Evolutionary conservation across 2,113 vertebrate species (phyloP).

Genomic region (Martes martes): DNA sequence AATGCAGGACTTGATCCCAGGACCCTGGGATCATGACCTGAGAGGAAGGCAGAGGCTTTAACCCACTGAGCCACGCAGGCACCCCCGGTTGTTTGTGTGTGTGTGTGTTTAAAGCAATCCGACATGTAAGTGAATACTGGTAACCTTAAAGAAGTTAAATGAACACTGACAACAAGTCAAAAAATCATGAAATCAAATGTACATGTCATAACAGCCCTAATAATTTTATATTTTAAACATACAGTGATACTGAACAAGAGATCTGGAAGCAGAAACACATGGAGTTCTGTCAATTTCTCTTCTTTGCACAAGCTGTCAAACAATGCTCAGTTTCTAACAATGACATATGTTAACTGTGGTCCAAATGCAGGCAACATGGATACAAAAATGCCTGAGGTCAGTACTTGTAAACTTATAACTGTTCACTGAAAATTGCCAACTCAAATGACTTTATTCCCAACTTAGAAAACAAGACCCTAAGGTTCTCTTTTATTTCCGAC

Average conservation of each 20-base stretch:
- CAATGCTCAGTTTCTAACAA: background rate
- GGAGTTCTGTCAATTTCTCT: background rate
- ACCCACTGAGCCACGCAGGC: too few relatives aligned
- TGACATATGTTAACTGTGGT: background rate
- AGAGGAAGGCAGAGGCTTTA: too few relatives aligned
- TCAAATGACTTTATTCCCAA: constrained; percentile 24
- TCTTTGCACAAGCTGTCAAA: background rate
- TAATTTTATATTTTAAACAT: constrained; percentile 13
- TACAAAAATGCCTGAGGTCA: constrained; percentile 43
- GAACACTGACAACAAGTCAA: background rate
- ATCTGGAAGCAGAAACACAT: background rate
- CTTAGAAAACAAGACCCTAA: constrained; percentile 21
- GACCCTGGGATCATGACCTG: too few relatives aligned
- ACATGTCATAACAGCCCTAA: background rate
- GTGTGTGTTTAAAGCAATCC: background rate
- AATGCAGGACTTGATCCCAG: too few relatives aligned
- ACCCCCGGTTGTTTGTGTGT: background rate
- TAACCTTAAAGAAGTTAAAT: background rate
- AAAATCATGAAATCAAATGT: background rate
- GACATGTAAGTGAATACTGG: background rate
- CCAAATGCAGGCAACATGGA: background rate
- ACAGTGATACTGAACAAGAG: background rate
- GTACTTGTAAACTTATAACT: constrained; percentile 4
- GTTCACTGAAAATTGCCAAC: constrained; percentile 22
- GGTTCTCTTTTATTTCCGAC: constrained; percentile 39